Percentiles rank a stretch among this genome's conserved stretches.
These are phyloP conservation scores for Acleris laterana DNA, from an alignment of 2,888 invertebrate species.

Conservation along the genomic window DNA sequence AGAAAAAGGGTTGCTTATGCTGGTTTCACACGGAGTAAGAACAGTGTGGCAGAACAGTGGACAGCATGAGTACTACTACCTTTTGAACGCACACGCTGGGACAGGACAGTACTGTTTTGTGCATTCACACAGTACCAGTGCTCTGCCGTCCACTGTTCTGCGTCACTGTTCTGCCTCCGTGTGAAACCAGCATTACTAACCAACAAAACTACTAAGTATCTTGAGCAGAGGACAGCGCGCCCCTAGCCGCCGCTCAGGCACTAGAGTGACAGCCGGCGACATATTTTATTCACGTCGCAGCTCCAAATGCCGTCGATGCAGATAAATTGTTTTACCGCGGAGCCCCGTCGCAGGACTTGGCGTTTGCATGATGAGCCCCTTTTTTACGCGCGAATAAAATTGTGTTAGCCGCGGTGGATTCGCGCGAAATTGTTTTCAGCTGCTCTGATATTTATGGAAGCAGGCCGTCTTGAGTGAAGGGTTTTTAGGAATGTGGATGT, in stretches of 20 bases:
- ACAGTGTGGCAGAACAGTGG: too few species aligned
- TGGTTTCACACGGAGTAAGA: too few species aligned
- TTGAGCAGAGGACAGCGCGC: neutral
- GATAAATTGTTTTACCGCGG: slow-evolving; percentile 84
- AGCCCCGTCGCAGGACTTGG: slow-evolving; percentile 79
- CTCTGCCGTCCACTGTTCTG: too few species aligned
- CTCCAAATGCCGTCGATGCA: slow-evolving; percentile 84
- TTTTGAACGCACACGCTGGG: too few species aligned
- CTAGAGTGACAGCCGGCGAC: slow-evolving; percentile 79
- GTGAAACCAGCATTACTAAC: too few species aligned
- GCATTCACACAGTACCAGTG: too few species aligned
- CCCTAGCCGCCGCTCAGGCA: slow-evolving; percentile 46
- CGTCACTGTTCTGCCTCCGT: too few species aligned
- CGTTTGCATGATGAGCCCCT: slow-evolving; percentile 84
- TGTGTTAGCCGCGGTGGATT: slow-evolving; percentile 73
- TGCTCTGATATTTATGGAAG: slow-evolving; percentile 82
- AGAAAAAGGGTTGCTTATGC: too few species aligned
- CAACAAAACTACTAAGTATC: too few species aligned
- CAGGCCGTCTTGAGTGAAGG: slow-evolving; percentile 70
- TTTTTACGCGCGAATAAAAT: slow-evolving; percentile 84
- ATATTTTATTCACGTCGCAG: slow-evolving; percentile 82
- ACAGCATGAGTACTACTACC: too few species aligned
- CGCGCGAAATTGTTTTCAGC: slow-evolving; percentile 77
- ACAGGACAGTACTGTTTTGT: too few species aligned
- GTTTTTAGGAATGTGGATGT: slow-evolving; percentile 25